phyloP scores from a whole-genome alignment of 2,113 vertebrate genomes.

The Menura novaehollandiae region DNA sequence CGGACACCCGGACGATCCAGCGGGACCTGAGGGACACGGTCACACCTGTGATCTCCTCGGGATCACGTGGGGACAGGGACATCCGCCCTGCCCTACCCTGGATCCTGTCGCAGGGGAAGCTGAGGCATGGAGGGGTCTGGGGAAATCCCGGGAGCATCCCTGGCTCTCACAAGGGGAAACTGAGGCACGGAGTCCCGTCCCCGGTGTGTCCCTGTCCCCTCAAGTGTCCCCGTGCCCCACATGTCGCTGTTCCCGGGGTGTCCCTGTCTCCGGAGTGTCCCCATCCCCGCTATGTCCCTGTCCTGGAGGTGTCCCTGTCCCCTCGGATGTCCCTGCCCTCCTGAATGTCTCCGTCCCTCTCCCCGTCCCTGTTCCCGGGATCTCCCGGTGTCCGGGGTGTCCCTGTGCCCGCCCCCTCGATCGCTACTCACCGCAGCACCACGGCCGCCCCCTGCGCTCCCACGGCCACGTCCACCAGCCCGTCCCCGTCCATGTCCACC shows the following conservation, averaged over 20 bases:
- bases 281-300: not conserved
- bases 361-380: not conserved
- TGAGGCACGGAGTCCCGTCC: not conserved
- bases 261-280: not conserved
- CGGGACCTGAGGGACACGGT: constrained; percentile 73
- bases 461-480: constrained; percentile 87
- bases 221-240: not conserved
- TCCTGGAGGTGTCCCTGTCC: not conserved
- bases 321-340: not conserved
- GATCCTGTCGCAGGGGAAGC: not conserved
- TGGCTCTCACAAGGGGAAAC: not conserved
- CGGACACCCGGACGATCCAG: constrained; percentile 80
- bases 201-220: not conserved
- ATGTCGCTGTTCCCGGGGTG: too few relatives aligned
- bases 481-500: constrained; percentile 87
- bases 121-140: not conserved
- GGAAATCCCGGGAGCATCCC: too few relatives aligned
- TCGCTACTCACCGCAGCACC: constrained; percentile 79
- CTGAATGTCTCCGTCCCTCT: not conserved
- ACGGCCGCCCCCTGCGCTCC: constrained; percentile 88
- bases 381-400: too few relatives aligned
- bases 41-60: not conserved
- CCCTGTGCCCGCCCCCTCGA: not conserved
- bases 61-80: not conserved
- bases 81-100: not conserved